phyloP scores from a whole-genome alignment of 1,140 invertebrate genomes.

The Asobara japonica region DNA sequence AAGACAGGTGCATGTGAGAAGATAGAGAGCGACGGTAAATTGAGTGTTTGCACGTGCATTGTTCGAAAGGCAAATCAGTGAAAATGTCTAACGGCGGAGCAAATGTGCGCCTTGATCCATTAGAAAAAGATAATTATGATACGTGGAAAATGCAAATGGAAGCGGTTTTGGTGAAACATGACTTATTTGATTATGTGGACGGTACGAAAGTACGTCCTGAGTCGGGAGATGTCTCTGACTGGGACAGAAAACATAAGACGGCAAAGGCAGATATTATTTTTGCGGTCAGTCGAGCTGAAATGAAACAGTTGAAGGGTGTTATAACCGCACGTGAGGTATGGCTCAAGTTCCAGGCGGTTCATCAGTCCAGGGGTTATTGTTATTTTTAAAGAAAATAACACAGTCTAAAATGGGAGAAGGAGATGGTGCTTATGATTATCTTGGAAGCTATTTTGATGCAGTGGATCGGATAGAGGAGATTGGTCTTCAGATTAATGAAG shows the following conservation, averaged over 20 bases:
- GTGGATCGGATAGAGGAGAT: background rate
- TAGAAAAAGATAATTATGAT: constrained; percentile 25
- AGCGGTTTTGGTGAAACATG: constrained; percentile 25
- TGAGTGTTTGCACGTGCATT: no score
- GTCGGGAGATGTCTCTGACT: background rate
- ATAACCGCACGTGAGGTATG: constrained; percentile 32
- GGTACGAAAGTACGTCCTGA: constrained; percentile 1
- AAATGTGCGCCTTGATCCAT: background rate
- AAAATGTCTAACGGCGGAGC: no score
- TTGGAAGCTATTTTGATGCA: background rate
- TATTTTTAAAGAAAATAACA: constrained; percentile 17
- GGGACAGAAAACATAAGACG: constrained; percentile 22
- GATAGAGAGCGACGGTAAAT: no score
- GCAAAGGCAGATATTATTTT: constrained; percentile 34
- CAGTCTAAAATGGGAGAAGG: constrained; percentile 18
- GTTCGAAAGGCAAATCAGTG: no score
- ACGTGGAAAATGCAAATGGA: constrained; percentile 32
- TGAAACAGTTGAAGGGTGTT: constrained; percentile 20
- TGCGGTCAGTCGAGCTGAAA: constrained; percentile 17
- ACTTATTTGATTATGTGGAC: constrained; percentile 24
- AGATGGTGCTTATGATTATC: background rate
- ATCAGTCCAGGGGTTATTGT: constrained; percentile 36
- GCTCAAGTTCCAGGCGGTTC: constrained; percentile 23
- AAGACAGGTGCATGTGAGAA: no score
- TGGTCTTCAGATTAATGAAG: background rate